phyloP scores from a whole-genome alignment of 2,113 vertebrate genomes.

The Rhipidura dahli region DNA sequence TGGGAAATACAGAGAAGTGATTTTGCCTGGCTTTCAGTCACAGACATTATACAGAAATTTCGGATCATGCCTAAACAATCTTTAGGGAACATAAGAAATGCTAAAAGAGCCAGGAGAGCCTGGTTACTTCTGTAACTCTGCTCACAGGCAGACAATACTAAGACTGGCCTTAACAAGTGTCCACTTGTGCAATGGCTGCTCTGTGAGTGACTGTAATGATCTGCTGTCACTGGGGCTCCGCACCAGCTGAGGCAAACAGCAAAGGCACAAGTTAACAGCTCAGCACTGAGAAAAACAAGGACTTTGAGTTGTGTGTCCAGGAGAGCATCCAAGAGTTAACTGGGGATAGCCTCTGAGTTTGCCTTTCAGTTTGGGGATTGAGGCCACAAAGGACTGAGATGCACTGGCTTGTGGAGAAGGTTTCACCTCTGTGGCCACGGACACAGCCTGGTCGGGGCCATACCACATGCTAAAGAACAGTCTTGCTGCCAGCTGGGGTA shows the following conservation, averaged over 20 bases:
- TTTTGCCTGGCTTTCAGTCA: neutral
- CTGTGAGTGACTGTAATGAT: neutral
- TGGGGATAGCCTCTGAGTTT: neutral
- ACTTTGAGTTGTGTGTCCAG: neutral
- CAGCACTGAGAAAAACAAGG: neutral
- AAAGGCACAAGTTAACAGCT: neutral
- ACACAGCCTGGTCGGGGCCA: neutral
- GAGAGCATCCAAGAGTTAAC: neutral
- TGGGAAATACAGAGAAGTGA: neutral
- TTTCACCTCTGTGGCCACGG: neutral
- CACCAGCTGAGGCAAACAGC: neutral
- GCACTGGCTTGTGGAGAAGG: accelerated
- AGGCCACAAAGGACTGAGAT: accelerated
- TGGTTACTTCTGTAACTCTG: neutral
- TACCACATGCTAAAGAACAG: neutral
- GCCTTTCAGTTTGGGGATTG: neutral
- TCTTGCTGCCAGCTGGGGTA: neutral
- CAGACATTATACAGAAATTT: neutral
- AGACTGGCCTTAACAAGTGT: neutral
- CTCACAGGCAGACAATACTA: neutral
- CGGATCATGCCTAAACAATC: neutral
- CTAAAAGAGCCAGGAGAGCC: neutral
- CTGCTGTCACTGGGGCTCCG: neutral
- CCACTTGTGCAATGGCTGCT: neutral
- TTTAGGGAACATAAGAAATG: neutral